Conservation (phyloP, 1,140 invertebrate species). For the Trinorchestia longiramus region DNA sequence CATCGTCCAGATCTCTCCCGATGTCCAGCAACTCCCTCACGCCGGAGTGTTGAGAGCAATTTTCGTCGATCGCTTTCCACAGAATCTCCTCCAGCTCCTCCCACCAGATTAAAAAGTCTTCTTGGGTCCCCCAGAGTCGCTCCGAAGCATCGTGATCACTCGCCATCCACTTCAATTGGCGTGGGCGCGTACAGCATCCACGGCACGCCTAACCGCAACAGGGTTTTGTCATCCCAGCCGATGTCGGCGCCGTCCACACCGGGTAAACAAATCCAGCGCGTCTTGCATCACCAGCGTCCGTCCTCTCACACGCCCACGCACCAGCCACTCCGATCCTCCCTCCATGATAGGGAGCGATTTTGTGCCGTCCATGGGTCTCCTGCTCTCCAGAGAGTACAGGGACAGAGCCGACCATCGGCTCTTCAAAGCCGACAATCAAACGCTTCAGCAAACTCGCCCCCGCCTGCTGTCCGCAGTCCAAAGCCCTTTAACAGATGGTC, state of each 20-base stretch:
- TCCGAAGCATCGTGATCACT: conserved; percentile 62
- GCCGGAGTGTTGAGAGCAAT: conserved; percentile 56
- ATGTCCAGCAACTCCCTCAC: conserved; percentile 58
- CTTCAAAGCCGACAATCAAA: background rate
- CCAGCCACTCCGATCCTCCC: conserved; percentile 61
- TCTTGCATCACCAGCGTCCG: conserved; percentile 52
- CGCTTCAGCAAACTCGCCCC: background rate
- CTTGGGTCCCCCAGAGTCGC: conserved; percentile 64
- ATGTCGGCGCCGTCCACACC: conserved; percentile 66
- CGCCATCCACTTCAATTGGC: conserved; percentile 60
- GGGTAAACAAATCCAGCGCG: conserved; percentile 63
- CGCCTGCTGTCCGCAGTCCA: conserved; percentile 56
- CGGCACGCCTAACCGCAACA: conserved; percentile 64
- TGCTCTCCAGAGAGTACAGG: background rate
- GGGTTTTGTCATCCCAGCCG: conserved; percentile 60
- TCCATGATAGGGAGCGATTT: conserved; percentile 65
- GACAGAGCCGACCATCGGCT: background rate
- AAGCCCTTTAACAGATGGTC: conserved; percentile 66
- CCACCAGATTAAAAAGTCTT: conserved; percentile 61
- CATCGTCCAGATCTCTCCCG: conserved; percentile 54
- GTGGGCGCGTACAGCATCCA: conserved; percentile 57
- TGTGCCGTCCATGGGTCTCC: conserved; percentile 64
- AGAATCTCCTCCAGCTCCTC: conserved; percentile 62
- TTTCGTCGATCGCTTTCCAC: conserved; percentile 65
- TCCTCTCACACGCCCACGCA: conserved; percentile 62